These are phyloP conservation scores for Chelonus formosanus DNA, from an alignment of 2,888 invertebrate genomes.

Conservation along the genomic window DNA sequence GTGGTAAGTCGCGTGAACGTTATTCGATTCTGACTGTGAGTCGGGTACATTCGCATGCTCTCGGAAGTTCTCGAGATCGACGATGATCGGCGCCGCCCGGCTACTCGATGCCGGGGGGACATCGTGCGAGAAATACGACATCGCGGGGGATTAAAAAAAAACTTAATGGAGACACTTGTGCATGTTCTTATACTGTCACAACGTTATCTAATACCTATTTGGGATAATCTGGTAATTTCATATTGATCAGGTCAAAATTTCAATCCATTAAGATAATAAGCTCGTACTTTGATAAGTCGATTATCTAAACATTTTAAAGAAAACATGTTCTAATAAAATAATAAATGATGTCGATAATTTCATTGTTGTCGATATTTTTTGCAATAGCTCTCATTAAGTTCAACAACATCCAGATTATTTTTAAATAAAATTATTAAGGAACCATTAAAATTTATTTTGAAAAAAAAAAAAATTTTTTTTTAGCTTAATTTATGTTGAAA, in stretches of 20 bases:
- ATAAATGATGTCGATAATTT: no score
- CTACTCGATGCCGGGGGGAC: constrained; percentile 9
- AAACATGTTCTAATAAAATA: no score
- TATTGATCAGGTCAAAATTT: not conserved
- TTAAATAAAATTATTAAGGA: no score
- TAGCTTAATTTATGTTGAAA: no score
- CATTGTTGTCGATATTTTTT: no score
- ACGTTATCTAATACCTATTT: not conserved
- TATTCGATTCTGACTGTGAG: constrained; percentile 43
- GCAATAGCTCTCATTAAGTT: no score
- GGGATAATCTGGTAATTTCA: not conserved
- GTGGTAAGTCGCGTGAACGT: constrained; percentile 12
- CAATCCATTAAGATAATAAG: constrained; percentile 6
- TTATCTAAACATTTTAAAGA: no score
- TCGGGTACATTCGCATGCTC: constrained; percentile 28
- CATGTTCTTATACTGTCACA: no score
- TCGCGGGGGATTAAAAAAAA: not conserved
- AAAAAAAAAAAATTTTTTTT: no score
- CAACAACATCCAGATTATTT: no score
- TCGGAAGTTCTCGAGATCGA: constrained; percentile 29
- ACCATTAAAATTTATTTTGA: no score
- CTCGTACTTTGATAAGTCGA: not conserved
- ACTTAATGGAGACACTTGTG: no score
- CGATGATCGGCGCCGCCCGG: constrained; percentile 32
- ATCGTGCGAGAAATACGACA: constrained; percentile 28